Evolutionary conservation across 2,113 vertebrate species (phyloP), one percentile per base, ranked within the genome.

Genomic region (Austrofundulus limnaeus): DNA sequence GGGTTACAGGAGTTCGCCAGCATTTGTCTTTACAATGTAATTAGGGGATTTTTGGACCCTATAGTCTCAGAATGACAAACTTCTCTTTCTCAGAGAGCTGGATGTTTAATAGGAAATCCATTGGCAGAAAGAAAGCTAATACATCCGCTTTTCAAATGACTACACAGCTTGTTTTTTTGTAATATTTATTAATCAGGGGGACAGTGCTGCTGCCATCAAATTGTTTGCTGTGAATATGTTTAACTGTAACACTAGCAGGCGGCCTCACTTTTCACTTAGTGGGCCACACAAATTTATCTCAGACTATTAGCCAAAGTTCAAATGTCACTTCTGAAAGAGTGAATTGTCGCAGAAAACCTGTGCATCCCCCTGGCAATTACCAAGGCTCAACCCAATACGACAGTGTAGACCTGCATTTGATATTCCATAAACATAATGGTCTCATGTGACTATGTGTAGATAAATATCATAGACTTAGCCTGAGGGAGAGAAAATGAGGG

Each of bases 11-110:
- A 86, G 78, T 89, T 84, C 15, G 38, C 61, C 85, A 79, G 64
- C 87, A 88, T 92, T 89, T 88, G 86, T 91, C 88, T 89, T 89
- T 88, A 87, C 89, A 85, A 83, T 89, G 87, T 92, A 91, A 91
- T 91, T 91, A 91, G 85, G 75, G 67, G 83, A 85, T 85, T 86
- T 90, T 82, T 68, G 76, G 82, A 77, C 76, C 86, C 77, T 70
- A 64, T 60, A 67, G 82, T 71, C 53, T 78, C 77, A 54, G 59
- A 77, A 80, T 89, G 80, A 85, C 78, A 81, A 85, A 87, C 61
- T 81, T 60, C 56, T 77, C 65, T 65, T 73, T 54, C 78, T 76
- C 7, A 3, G 46, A 75, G 78, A 85, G 61, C 65, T 55, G 57
- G 54, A 28, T 38, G 53, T 56, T 52, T 78, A 61, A 88, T 80